phyloP scores from a whole-genome alignment of 2,113 vertebrate species.

The Atrichornis clamosus region DNA sequence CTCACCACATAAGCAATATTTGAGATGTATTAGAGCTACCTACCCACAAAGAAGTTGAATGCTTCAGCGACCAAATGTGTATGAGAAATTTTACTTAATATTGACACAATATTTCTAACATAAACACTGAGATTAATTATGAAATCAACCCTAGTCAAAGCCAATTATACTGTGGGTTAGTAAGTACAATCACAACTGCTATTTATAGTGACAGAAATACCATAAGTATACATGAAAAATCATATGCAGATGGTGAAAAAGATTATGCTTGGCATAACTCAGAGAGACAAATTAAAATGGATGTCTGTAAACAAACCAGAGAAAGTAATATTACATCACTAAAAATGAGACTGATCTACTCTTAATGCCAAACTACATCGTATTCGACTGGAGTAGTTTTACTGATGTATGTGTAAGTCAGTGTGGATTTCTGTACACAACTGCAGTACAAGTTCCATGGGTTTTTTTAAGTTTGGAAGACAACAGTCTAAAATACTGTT shows the following conservation, averaged over 20 bases:
- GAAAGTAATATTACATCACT: not conserved
- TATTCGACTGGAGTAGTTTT: not conserved
- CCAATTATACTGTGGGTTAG: constrained; percentile 8
- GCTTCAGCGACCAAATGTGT: not conserved
- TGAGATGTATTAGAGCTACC: not conserved
- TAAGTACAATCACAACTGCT: not conserved
- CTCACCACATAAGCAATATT: not conserved
- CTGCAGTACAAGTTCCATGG: not conserved
- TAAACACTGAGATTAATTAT: constrained; percentile 37
- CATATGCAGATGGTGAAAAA: not conserved
- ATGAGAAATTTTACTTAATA: constrained; percentile 31
- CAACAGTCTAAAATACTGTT: not conserved
- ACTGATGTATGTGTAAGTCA: not conserved
- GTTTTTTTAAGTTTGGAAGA: not conserved
- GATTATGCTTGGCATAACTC: constrained; percentile 5
- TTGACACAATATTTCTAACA: constrained; percentile 15
- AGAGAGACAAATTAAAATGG: not conserved
- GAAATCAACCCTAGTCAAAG: constrained; percentile 38
- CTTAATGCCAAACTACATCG: not conserved
- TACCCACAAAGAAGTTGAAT: not conserved
- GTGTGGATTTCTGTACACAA: not conserved
- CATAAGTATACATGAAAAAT: not conserved
- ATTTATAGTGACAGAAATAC: constrained; percentile 31
- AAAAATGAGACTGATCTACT: not conserved
- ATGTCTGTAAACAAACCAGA: not conserved